Evolutionary conservation across 2,113 vertebrate species (phyloP), one percentile per base, ranked within the genome.

Genomic region (Opisthocomus hoazin): DNA sequence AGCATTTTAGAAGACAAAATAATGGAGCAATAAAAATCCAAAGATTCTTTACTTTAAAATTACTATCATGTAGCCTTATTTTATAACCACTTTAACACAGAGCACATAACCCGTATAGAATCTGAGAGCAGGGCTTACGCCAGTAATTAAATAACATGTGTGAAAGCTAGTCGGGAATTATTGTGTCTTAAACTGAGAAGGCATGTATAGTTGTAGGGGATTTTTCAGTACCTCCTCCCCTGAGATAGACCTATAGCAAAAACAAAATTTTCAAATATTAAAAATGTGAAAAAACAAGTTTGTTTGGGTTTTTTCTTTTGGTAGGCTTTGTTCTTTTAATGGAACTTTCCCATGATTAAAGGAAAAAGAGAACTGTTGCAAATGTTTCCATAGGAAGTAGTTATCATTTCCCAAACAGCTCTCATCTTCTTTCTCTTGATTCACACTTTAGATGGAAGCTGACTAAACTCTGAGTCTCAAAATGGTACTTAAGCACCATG

Each of bases 331-430:
- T 63, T 82, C 43, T 95, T 91, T 60, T 87, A 71, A 53, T 39
- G 88, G 80, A 95, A 95, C 65, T 92, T 95, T 94, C 60, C 76
- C 76, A 89, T 71, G 56, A 90, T 60, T 93, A 60, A 93, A 90
- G 73, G 90, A 88, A 90, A 91, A 93, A 46, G 39, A 95, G 64
- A 90, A 89, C 41, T 48, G 56, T 27, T 92, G 37, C 57, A 78
- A 81, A 86, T 85, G 48, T 96, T 96, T 97, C 94, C 95, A 94
- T 93, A 93, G 93, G 87, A 96, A 94, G 70, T 70, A 73, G 50
- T 94, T 94, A 96, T 87, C 94, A 74, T 58, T 94, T 96, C 87
- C 86, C 89, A 92, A 92, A 94, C 66, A 79, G 74, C 66, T 85
- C 89, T 91, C 96, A 89, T 94, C 80, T 93, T 95, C 82, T 92